Percentiles rank a stretch among this genome's conserved stretches.
Evolutionary conservation across 1,140 invertebrate genomes (phyloP).

Genomic region (Eufriesea mexicana): DNA sequence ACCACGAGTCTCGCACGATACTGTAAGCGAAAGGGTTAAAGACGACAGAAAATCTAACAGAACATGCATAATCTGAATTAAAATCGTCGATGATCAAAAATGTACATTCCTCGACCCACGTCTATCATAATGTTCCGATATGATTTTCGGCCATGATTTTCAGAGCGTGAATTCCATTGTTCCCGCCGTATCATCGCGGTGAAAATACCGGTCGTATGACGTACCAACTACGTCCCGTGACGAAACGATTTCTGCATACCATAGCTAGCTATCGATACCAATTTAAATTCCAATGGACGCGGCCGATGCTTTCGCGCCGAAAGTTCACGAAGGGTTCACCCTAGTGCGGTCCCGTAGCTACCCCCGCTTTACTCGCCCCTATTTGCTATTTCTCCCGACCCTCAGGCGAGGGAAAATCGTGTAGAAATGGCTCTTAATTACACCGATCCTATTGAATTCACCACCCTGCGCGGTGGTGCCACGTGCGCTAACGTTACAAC

Average conservation of each 20-base stretch:
- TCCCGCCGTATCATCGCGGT: not conserved
- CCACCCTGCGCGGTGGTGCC: conserved; percentile 67
- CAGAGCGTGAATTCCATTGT: not conserved
- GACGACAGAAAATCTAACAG: no score
- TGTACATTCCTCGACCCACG: no score
- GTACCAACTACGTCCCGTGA: conserved; percentile 54
- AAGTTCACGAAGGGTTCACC: conserved; percentile 51
- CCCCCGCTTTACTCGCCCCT: conserved; percentile 68
- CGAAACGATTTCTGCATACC: conserved; percentile 66
- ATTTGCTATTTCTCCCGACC: conserved; percentile 74
- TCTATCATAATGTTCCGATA: not conserved
- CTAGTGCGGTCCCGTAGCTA: conserved; percentile 26
- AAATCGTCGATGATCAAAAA: not conserved
- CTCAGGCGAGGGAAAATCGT: conserved; percentile 74
- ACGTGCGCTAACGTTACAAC: conserved; percentile 72
- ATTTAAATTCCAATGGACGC: conserved; percentile 74
- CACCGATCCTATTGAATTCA: conserved; percentile 81
- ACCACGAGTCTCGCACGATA: no score
- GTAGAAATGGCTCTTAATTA: conserved; percentile 83
- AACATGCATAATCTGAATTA: not conserved
- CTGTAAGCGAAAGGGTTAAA: no score
- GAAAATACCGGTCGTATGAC: conserved; percentile 27
- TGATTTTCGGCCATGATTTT: not conserved
- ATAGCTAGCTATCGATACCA: conserved; percentile 62
- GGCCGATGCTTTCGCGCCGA: conserved; percentile 20